A percentile compares a stretch with the other conserved stretches of the same genome.
phyloP scores from a whole-genome alignment of 2,888 invertebrate genomes.

The Drosophila quinaria region DNA sequence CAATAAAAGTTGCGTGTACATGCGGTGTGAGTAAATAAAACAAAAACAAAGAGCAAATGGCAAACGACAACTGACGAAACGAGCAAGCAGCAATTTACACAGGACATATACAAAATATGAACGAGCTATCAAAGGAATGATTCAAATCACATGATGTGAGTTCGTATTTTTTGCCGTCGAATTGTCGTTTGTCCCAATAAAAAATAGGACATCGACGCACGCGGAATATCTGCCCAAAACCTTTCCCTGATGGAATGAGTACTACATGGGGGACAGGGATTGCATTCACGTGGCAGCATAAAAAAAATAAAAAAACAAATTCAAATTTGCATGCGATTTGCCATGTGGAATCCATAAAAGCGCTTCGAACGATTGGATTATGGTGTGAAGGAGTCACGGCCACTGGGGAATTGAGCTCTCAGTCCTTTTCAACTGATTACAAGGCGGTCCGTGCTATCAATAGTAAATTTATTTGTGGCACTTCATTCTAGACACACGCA shows the following conservation, averaged over 20 bases:
- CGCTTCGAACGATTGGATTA: conserved; percentile 72
- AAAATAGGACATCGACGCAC: conserved; percentile 39
- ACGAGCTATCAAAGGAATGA: conserved; percentile 54
- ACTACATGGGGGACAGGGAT: neutral
- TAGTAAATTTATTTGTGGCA: conserved; percentile 62
- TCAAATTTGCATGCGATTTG: conserved; percentile 78
- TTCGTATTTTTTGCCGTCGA: conserved; percentile 28
- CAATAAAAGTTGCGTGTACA: conserved; percentile 59
- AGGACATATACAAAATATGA: conserved; percentile 50
- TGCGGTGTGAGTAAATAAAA: conserved; percentile 43
- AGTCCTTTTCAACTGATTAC: conserved; percentile 72
- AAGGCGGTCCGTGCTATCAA: conserved; percentile 60
- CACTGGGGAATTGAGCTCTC: conserved; percentile 58
- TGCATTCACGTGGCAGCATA: conserved; percentile 34
- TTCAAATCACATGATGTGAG: conserved; percentile 60
- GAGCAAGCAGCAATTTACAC: conserved; percentile 42
- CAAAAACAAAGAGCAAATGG: conserved; percentile 18
- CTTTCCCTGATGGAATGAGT: conserved; percentile 12
- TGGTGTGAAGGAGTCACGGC: conserved; percentile 53
- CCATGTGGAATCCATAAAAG: conserved; percentile 73
- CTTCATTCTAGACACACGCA: conserved; percentile 24
- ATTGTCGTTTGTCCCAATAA: conserved; percentile 34
- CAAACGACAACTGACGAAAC: conserved; percentile 22
- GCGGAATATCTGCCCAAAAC: conserved; percentile 27
- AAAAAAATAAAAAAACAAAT: conserved; percentile 58